Evolutionary conservation across 2,888 invertebrate species (phyloP).

Genomic region (Adelognathus sp.): DNA sequence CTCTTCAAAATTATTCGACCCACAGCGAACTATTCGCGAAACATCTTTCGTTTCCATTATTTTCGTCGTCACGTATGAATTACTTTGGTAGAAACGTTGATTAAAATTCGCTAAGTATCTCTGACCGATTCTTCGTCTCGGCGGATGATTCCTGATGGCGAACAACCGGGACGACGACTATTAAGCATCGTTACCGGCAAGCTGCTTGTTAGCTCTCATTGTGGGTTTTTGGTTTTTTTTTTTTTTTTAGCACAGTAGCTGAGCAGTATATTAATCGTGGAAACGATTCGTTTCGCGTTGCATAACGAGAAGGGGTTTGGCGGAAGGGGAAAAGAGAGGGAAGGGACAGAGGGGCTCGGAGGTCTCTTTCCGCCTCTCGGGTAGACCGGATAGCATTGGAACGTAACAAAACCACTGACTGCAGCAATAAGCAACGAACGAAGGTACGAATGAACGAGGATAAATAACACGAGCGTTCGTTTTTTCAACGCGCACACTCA

Average conservation of each 20-base stretch:
- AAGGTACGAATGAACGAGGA: conserved; percentile 14
- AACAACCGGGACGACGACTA: conserved; percentile 41
- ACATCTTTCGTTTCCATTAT: too few species aligned
- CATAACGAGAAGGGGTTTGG: conserved; percentile 10
- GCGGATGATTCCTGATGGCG: conserved; percentile 29
- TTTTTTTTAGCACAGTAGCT: conserved; percentile 1
- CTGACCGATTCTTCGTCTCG: conserved; percentile 7
- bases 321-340: not conserved
- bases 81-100: not conserved
- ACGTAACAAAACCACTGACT: conserved; percentile 25
- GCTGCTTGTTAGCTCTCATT: conserved; percentile 1
- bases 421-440: conserved; percentile 25
- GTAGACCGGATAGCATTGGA: not conserved
- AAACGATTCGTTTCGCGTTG: conserved; percentile 36
- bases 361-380: conserved; percentile 1
- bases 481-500: not conserved
- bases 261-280: conserved; percentile 38
- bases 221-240: conserved; percentile 1
- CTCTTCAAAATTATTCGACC: not conserved
- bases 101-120: not conserved
- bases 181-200: not conserved
- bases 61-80: not conserved
- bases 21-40: too few species aligned
- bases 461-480: conserved; percentile 19
- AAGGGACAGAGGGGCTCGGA: not conserved